Percentiles rank a stretch among this genome's conserved stretches.
Evolutionary conservation across 37 sponge, comb jelly and placozoan genomes (phyloP).

Genomic region (Geodia barretti): DNA sequence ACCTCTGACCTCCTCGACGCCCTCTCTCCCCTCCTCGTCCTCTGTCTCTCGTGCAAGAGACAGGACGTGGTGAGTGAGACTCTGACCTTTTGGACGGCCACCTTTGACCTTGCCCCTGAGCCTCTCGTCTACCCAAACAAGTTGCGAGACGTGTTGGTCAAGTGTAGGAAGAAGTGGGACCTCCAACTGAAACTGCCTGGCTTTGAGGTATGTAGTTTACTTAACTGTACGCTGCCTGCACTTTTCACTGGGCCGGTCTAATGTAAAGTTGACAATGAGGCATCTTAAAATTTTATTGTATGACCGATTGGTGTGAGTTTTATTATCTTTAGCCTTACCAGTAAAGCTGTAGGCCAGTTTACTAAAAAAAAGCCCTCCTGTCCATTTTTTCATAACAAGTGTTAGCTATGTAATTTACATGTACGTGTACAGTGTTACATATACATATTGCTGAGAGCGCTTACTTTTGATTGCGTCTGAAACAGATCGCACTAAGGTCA

Average conservation of each 20-base stretch:
- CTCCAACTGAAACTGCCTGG: not conserved
- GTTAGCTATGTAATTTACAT: too few species aligned
- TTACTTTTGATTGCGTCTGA: too few species aligned
- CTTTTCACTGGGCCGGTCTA: not conserved
- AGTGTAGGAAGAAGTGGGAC: not conserved
- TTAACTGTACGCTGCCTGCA: too few species aligned
- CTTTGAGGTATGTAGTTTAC: not conserved
- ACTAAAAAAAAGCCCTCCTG: too few species aligned
- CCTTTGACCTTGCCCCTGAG: conserved; percentile 9
- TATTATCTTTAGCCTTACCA: too few species aligned
- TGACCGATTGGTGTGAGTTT: not conserved
- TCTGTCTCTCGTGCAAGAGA: not conserved
- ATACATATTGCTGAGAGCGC: too few species aligned
- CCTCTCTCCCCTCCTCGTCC: conserved; percentile 17
- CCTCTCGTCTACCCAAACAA: conserved; percentile 1
- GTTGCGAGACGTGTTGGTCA: not conserved
- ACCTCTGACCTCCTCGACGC: not conserved
- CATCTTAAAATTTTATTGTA: not conserved
- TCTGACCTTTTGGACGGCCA: conserved; percentile 25
- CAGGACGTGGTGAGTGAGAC: not conserved
- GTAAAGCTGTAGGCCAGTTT: too few species aligned
- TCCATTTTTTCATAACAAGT: too few species aligned
- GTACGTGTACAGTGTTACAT: too few species aligned
- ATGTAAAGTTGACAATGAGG: too few species aligned
- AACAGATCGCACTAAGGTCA: too few species aligned